phyloP scores from a whole-genome alignment of 2,113 vertebrate species.

The Eurypyga helias region DNA sequence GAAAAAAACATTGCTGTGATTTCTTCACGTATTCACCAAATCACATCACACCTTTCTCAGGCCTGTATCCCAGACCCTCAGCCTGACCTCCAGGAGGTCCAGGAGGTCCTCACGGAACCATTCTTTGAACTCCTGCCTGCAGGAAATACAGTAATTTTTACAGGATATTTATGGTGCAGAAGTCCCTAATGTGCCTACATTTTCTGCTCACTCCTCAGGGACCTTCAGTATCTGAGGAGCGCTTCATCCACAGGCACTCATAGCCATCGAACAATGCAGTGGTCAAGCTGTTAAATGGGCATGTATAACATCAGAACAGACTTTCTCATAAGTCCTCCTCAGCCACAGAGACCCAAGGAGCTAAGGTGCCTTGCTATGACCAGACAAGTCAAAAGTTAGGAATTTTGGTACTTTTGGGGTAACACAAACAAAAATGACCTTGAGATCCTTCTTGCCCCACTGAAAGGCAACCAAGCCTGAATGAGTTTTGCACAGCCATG shows the following conservation, averaged over 20 bases:
- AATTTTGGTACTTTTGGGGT: not conserved
- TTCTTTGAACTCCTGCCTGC: not conserved
- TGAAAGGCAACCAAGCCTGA: not conserved
- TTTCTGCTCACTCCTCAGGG: not conserved
- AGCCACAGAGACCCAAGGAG: not conserved
- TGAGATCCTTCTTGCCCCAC: not conserved
- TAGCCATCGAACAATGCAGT: not conserved
- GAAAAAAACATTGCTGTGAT: not conserved
- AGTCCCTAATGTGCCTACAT: not conserved
- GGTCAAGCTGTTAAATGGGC: not conserved
- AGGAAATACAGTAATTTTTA: not conserved
- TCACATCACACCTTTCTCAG: not conserved
- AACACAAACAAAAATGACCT: not conserved
- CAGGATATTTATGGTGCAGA: not conserved
- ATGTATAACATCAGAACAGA: fast-evolving
- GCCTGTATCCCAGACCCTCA: not conserved
- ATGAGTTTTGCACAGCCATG: not conserved
- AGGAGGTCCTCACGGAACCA: not conserved
- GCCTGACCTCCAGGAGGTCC: not conserved
- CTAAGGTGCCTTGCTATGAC: not conserved
- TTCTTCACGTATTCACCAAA: not conserved
- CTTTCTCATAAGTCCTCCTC: not conserved
- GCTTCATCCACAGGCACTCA: fast-evolving
- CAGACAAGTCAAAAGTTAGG: not conserved
- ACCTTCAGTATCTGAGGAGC: not conserved